Evolutionary conservation across 2,113 vertebrate genomes (phyloP).

Genomic region (Alligator mississippiensis): DNA sequence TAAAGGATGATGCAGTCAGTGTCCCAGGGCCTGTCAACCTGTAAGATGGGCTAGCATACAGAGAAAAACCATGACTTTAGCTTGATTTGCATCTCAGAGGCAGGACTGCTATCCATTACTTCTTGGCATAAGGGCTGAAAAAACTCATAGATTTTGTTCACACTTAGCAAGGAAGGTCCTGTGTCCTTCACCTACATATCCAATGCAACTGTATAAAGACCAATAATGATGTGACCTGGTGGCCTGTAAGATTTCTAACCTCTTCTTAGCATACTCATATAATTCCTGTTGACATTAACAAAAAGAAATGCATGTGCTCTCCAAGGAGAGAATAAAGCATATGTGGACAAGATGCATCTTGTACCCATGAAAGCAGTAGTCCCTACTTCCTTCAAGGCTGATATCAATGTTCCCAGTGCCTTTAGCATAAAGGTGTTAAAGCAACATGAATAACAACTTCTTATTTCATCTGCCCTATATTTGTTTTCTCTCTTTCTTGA

Average conservation of each 20-base stretch:
- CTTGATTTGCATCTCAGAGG: neutral
- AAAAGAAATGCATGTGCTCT: neutral
- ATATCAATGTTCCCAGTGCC: neutral
- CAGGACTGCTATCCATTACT: neutral
- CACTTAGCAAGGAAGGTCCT: neutral
- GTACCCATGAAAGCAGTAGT: neutral
- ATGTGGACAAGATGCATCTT: neutral
- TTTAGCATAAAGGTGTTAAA: neutral
- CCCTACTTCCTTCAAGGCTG: neutral
- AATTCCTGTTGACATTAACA: neutral
- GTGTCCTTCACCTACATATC: neutral
- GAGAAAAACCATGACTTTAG: fast-evolving
- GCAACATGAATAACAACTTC: neutral
- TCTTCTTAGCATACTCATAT: neutral
- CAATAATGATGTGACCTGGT: neutral
- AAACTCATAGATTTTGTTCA: neutral
- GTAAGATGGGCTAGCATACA: neutral
- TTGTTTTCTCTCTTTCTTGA: neutral
- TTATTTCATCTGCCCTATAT: neutral
- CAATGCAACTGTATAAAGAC: neutral
- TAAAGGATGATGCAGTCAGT: neutral
- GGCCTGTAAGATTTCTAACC: neutral
- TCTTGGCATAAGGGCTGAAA: too few relatives aligned
- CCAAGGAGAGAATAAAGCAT: neutral
- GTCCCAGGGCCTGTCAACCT: neutral